phyloP scores from a whole-genome alignment of 1,140 invertebrate species.

The Pseudomyrmex pallidus region DNA sequence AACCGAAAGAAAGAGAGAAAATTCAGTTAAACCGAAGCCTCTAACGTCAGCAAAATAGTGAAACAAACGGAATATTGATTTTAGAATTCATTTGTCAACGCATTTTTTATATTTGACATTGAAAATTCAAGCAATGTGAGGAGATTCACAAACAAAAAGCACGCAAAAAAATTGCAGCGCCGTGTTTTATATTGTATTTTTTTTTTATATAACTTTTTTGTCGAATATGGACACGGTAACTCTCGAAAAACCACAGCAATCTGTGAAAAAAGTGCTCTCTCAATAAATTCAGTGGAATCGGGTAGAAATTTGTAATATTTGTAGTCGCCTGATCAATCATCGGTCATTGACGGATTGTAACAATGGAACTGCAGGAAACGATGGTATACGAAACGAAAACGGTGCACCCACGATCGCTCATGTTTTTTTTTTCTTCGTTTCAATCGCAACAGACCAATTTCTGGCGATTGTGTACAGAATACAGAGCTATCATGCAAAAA shows the following conservation, averaged over 20 bases:
- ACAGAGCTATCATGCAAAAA: conserved; percentile 35
- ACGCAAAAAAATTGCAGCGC: too few relatives aligned
- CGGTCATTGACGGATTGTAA: conserved; percentile 58
- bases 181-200: conserved; percentile 1
- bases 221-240: not conserved
- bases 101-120: not conserved
- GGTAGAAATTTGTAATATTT: conserved; percentile 38
- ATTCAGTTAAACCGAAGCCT: not conserved
- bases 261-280: conserved; percentile 27
- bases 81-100: not conserved
- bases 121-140: not conserved
- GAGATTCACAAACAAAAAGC: too few relatives aligned
- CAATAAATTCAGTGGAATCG: conserved; percentile 46
- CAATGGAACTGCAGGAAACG: conserved; percentile 57
- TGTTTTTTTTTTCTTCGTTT: conserved; percentile 55
- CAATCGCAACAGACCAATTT: conserved; percentile 28
- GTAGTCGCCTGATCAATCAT: conserved; percentile 63
- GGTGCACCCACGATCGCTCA: conserved; percentile 28
- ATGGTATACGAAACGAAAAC: conserved; percentile 25
- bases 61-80: too few relatives aligned
- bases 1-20: not conserved
- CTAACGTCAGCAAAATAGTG: not conserved
- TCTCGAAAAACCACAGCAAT: conserved; percentile 12
- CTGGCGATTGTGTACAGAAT: conserved; percentile 18
- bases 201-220: conserved; percentile 34